These are phyloP conservation scores for Chrysopa pallens DNA, from an alignment of 1,140 invertebrate genomes.

Conservation along the genomic window DNA sequence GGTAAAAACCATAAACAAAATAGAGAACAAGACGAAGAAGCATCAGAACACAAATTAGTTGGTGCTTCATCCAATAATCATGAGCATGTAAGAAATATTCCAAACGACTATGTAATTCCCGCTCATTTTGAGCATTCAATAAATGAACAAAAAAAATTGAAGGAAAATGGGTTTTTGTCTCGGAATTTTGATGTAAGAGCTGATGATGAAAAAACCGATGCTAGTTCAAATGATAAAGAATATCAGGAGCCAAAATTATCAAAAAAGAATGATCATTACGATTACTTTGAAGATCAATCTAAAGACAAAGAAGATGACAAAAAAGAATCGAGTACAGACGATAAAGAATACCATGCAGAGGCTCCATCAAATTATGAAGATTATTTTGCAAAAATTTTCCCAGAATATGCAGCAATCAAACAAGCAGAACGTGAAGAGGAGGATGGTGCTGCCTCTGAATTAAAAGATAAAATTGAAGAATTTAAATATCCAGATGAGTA, in stretches of 20 bases:
- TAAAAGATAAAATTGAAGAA: slow-evolving; percentile 16
- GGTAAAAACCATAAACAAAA: slow-evolving; percentile 19
- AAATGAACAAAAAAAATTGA: no score
- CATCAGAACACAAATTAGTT: slow-evolving; percentile 2
- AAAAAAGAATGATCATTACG: no score
- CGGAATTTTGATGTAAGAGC: no score
- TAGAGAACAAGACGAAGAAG: background rate
- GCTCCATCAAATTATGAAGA: slow-evolving; percentile 16
- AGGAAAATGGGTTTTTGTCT: no score
- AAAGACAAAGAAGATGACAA: slow-evolving; percentile 3
- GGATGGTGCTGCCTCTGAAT: slow-evolving; percentile 22
- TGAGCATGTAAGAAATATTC: slow-evolving; percentile 21
- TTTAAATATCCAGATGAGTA: slow-evolving; percentile 20
- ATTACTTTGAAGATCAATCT: no score
- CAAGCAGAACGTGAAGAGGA: slow-evolving; percentile 18
- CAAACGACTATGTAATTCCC: slow-evolving; percentile 19
- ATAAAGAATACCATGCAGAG: slow-evolving; percentile 3
- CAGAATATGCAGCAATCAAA: slow-evolving; percentile 18
- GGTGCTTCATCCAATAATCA: slow-evolving; percentile 13
- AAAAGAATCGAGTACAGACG: background rate
- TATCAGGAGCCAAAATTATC: no score
- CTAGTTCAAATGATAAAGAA: no score
- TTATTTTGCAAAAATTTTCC: slow-evolving; percentile 22
- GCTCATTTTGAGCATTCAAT: slow-evolving; percentile 14
- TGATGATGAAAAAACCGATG: no score